Evolutionary conservation across 1,140 invertebrate species (phyloP).

Genomic region (Chymomyza costata): DNA sequence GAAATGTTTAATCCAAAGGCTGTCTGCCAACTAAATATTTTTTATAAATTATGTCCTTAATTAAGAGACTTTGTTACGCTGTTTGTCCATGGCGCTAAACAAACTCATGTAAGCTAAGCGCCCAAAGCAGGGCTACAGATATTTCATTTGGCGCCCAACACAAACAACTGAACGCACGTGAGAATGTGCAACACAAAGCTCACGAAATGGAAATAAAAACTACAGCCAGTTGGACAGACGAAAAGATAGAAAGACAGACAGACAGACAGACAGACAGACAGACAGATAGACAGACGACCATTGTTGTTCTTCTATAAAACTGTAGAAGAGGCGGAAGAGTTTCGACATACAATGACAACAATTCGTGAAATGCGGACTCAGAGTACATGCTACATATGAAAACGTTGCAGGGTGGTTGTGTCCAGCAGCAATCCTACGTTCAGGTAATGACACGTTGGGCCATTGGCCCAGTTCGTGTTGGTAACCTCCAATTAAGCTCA

Average conservation of each 20-base stretch:
- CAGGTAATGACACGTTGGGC: conserved; percentile 29
- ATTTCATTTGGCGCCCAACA: conserved; percentile 37
- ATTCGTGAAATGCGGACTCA: conserved; percentile 10
- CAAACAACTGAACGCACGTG: conserved; percentile 19
- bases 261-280: not conserved
- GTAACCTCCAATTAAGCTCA: conserved; percentile 72
- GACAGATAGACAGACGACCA: conserved; percentile 7
- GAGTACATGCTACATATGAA: not conserved
- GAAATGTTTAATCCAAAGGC: conserved; percentile 12
- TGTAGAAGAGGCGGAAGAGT: not conserved
- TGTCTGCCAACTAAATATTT: conserved; percentile 62
- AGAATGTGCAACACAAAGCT: conserved; percentile 36
- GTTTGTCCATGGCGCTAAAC: conserved; percentile 16
- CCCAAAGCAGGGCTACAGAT: conserved; percentile 18
- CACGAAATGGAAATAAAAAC: conserved; percentile 45
- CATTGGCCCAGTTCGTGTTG: conserved; percentile 30
- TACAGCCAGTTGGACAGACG: conserved; percentile 17
- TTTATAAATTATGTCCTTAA: conserved; percentile 68
- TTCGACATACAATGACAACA: conserved; percentile 31
- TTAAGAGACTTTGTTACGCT: conserved; percentile 50
- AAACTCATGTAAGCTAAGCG: conserved; percentile 26
- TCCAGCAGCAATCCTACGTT: too few species aligned
- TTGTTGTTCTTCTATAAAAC: not conserved
- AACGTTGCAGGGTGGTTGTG: not conserved
- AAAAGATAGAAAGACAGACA: not conserved